Evolutionary conservation across 1,140 invertebrate genomes (phyloP).

Genomic region (Drosophila kikkawai): DNA sequence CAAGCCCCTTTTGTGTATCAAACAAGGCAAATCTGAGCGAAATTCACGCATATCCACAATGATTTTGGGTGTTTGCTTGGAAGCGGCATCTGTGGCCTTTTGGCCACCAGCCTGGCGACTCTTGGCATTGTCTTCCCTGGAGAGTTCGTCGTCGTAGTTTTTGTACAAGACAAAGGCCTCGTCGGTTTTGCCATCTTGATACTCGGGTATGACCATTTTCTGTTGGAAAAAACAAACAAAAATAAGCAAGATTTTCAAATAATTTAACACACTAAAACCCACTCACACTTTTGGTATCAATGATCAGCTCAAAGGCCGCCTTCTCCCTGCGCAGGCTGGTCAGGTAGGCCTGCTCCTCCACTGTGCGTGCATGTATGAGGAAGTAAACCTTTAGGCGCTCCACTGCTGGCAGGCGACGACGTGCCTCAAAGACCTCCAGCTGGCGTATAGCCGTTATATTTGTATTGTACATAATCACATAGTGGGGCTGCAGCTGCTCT

Average conservation of each 20-base stretch:
- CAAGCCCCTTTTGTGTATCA: slow-evolving; percentile 96
- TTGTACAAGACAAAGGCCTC: slow-evolving; percentile 88
- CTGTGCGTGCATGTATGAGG: slow-evolving; percentile 94
- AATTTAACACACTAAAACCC: not conserved
- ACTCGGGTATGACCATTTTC: slow-evolving; percentile 96
- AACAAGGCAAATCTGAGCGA: slow-evolving; percentile 96
- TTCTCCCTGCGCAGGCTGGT: slow-evolving; percentile 96
- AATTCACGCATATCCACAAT: slow-evolving; percentile 99
- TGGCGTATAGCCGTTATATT: slow-evolving; percentile 95
- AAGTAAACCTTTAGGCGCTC: slow-evolving; percentile 92
- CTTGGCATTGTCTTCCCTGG: slow-evolving; percentile 84
- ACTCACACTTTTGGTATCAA: slow-evolving; percentile 94
- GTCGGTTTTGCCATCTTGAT: slow-evolving; percentile 94
- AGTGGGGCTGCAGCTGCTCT: slow-evolving; percentile 90
- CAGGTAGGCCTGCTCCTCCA: slow-evolving; percentile 98
- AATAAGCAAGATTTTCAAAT: not conserved
- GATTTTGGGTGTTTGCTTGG: slow-evolving; percentile 87
- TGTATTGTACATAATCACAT: slow-evolving; percentile 95
- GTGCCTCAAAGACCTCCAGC: slow-evolving; percentile 93
- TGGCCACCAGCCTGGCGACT: slow-evolving; percentile 89
- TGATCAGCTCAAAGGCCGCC: slow-evolving; percentile 96
- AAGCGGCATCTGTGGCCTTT: not conserved
- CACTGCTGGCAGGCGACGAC: slow-evolving; percentile 88
- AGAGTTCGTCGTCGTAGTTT: slow-evolving; percentile 69
- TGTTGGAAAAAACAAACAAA: slow-evolving; percentile 80